Evolutionary conservation across 2,888 invertebrate genomes (phyloP).

Genomic region (Julus scanicus): DNA sequence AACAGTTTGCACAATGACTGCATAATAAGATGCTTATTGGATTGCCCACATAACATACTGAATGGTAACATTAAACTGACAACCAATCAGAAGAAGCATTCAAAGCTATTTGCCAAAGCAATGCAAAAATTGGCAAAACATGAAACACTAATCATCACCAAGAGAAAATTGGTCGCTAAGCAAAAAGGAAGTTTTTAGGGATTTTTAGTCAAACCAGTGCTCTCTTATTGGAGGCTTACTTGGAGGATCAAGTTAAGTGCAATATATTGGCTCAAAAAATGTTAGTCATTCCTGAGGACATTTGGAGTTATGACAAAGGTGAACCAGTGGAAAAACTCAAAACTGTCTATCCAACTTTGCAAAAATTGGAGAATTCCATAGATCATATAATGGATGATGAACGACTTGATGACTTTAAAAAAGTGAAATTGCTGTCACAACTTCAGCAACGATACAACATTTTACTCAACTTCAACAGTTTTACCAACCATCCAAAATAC

Average conservation of each 20-base stretch:
- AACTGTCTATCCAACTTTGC: background rate
- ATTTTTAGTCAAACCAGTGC: too few relatives aligned
- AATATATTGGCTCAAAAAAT: background rate
- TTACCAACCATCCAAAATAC: background rate
- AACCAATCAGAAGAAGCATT: background rate
- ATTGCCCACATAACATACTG: background rate
- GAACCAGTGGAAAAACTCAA: background rate
- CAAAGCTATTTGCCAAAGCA: too few relatives aligned
- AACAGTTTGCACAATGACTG: too few relatives aligned
- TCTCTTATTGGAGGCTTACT: too few relatives aligned
- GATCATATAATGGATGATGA: background rate
- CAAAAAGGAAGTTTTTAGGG: too few relatives aligned
- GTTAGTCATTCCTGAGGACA: background rate
- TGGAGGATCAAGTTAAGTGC: too few relatives aligned
- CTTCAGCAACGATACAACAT: background rate
- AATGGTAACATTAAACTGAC: conserved; percentile 19
- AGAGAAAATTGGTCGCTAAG: too few relatives aligned
- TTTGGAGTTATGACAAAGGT: background rate
- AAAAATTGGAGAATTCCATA: background rate
- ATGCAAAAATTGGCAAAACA: too few relatives aligned
- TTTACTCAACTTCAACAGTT: background rate
- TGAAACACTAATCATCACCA: too few relatives aligned
- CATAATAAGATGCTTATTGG: background rate
- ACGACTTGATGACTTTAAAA: background rate
- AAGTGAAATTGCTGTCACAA: background rate